Conservation (phyloP, 2,113 vertebrate genomes). For the Channa maculata region DNA sequence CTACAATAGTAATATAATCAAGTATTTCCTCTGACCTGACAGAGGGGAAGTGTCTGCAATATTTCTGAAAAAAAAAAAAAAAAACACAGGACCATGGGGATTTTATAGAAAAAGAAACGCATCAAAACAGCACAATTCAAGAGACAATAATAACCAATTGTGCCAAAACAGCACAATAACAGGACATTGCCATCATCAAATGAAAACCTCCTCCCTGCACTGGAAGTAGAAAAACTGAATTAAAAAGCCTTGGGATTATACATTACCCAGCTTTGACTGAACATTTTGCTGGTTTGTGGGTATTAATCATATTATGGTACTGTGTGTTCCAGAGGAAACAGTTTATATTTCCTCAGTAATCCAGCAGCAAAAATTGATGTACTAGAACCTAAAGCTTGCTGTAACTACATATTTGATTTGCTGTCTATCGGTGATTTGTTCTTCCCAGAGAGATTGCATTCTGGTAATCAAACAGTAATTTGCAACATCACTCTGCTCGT, state of each 20-base stretch:
- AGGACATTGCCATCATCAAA: slow-evolving; percentile 25
- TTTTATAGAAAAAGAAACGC: slow-evolving; percentile 17
- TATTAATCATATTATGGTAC: slow-evolving; percentile 26
- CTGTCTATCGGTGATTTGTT: slow-evolving; percentile 17
- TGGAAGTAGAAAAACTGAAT: slow-evolving; percentile 1
- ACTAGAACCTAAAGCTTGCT: background rate
- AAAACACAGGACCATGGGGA: background rate
- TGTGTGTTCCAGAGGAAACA: slow-evolving; percentile 34
- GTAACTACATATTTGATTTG: slow-evolving; percentile 47
- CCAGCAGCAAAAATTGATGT: slow-evolving; percentile 22
- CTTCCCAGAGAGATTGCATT: slow-evolving; percentile 26
- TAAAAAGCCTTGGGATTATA: slow-evolving; percentile 11
- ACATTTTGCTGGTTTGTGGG: slow-evolving; percentile 17
- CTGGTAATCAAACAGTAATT: slow-evolving; percentile 53
- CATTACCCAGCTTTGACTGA: slow-evolving; percentile 7
- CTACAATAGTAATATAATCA: no score
- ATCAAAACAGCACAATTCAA: background rate
- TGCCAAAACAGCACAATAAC: slow-evolving; percentile 28
- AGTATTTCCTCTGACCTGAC: background rate
- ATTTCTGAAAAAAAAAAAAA: background rate
- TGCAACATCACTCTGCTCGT: slow-evolving; percentile 42
- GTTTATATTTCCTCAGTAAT: slow-evolving; percentile 42
- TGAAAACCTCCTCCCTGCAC: slow-evolving; percentile 1
- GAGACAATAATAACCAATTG: slow-evolving; percentile 10
- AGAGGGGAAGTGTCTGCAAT: background rate